phyloP scores from a whole-genome alignment of 2,888 invertebrate genomes.

The Germaria angustata region DNA sequence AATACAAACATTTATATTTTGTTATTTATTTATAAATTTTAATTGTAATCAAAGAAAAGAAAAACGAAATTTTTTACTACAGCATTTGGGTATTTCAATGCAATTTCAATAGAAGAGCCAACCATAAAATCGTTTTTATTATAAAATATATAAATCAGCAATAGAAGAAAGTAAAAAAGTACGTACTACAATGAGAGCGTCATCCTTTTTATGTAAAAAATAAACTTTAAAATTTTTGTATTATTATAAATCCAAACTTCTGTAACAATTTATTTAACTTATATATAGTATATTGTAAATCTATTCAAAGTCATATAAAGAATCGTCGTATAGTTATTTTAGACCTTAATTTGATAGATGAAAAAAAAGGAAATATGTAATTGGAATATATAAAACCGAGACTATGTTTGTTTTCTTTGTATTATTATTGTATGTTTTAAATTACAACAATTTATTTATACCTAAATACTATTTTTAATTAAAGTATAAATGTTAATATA shows the following conservation, averaged over 20 bases:
- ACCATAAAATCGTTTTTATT: constrained; percentile 28
- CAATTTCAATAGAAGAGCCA: constrained; percentile 22
- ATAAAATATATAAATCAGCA: constrained; percentile 23
- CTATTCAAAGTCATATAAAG: constrained; percentile 51
- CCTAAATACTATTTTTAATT: constrained; percentile 42
- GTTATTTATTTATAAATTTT: constrained; percentile 54
- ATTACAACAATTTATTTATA: constrained; percentile 41
- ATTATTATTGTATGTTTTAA: constrained; percentile 54
- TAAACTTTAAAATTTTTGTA: not conserved
- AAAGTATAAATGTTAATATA: constrained; percentile 65
- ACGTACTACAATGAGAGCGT: not conserved
- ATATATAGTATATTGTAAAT: constrained; percentile 31
- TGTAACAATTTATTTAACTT: constrained; percentile 31
- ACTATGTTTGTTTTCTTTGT: constrained; percentile 44
- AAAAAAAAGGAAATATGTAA: constrained; percentile 9
- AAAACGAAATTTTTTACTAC: constrained; percentile 19
- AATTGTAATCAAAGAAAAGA: constrained; percentile 31
- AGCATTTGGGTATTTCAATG: constrained; percentile 24
- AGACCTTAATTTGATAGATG: constrained; percentile 43
- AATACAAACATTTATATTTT: constrained; percentile 34
- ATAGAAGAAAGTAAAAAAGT: not conserved
- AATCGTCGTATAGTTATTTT: constrained; percentile 54
- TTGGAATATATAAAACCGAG: constrained; percentile 16
- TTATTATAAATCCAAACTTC: too few relatives aligned
- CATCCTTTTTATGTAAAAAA: constrained; percentile 28